Base-by-base conservation (phyloP, 2,113 vertebrate species). In the Centropristis striata region DNA sequence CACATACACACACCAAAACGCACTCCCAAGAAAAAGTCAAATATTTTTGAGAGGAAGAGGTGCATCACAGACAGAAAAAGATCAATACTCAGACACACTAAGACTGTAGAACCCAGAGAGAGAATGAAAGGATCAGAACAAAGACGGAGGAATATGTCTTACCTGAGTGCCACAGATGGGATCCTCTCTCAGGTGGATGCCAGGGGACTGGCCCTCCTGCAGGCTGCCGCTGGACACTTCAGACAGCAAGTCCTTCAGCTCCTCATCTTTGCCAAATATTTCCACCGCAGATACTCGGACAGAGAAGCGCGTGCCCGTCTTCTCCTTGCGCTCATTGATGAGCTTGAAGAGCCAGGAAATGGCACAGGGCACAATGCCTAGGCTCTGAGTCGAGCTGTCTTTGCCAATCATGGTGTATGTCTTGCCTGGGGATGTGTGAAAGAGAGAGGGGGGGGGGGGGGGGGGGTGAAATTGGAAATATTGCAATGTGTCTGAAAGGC, bases 311-410 rank as follows among this genome's bases (percentile, higher is more conserved):
- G 96, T 95, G 36, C 97, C 96, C 0, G 95, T 96, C 92, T 97
- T 96, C 91, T 98, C 97, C 90, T 95, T 97, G 68, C 96, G 96
- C 86, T 98, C 97, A 12, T 96, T 96, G 65, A 98, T 97, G 88
- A 99, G 95, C 89, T 97, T 96, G 94, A 99, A 99, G 73, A 99
- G 98, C 98, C 98, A 99, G 73, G 98, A 98, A 91, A 99, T 98
- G 88, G 98, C 97, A 74, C 98, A 99, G 76, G 98, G 98, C 74
- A 97, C 94, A 54, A 99, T 93, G 77, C 98, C 98, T 49, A 99
- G 94, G 86, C 94, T 97, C 93, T 97, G 98, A 1, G 96, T 96
- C 8, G 97, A 97, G 92, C 93, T 94, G 94, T 99, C 98, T 90
- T 94, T 96, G 75, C 98, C 98, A 15, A 99, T 97, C 97, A 99